A percentile compares a stretch with the other conserved stretches of the same genome.
Conservation (phyloP, 2,113 vertebrate species). For the Colius striatus region DNA sequence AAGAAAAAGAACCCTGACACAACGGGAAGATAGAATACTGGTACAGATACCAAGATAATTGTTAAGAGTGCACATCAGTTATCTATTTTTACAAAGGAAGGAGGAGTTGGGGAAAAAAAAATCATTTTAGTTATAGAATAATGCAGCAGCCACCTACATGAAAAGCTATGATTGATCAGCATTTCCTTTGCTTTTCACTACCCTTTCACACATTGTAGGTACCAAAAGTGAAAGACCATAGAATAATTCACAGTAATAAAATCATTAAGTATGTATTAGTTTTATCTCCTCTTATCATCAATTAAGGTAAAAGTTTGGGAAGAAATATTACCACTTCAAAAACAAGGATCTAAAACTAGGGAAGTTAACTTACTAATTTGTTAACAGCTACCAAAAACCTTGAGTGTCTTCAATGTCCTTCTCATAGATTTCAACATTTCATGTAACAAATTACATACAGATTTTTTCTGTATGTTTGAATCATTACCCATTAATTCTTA, state of each 20-base stretch:
- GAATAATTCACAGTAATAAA: not conserved
- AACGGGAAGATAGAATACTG: not conserved
- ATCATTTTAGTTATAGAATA: not conserved
- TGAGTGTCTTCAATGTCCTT: not conserved
- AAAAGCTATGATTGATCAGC: not conserved
- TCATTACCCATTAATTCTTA: not conserved
- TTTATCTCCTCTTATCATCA: not conserved
- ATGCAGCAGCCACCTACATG: not conserved
- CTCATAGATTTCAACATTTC: not conserved
- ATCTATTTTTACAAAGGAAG: fast-evolving
- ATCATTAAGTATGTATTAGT: not conserved
- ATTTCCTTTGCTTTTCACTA: not conserved
- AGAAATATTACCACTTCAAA: not conserved
- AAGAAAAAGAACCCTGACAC: not conserved
- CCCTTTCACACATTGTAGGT: not conserved
- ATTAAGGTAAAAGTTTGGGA: not conserved
- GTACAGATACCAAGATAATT: not conserved
- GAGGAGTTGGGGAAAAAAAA: not conserved
- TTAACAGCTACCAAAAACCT: not conserved
- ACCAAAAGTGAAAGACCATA: not conserved
- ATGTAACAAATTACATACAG: fast-evolving
- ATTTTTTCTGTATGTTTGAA: not conserved
- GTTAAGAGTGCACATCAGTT: not conserved
- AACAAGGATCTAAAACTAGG: not conserved
- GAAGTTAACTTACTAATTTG: not conserved